Evolutionary conservation across 2,113 vertebrate genomes (phyloP), one percentile per base, ranked within the genome.

Genomic region (Catharus minimus): DNA sequence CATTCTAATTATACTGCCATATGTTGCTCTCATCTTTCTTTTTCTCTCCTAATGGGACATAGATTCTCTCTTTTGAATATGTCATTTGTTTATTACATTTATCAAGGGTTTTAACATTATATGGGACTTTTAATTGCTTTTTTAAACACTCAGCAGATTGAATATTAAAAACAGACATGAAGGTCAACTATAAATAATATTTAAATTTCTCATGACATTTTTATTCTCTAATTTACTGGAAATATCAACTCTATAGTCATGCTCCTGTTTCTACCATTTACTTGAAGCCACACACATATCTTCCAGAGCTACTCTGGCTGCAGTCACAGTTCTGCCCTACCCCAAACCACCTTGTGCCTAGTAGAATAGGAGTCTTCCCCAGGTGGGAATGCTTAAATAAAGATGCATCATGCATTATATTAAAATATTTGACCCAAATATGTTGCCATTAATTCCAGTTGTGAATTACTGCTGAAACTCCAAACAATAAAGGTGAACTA

Each of bases 1-100:
- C 85, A 86, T 66, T 92, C 81, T 96, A 96, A 97, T 97, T 97
- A 95, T 78, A 78, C 94, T 91, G 92, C 96, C 96, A 96, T 97
- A 97, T 97, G 95, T 93, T 97, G 85, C 88, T 95, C 75, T 97
- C 94, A 91, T 95, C 95, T 93, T 96, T 96, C 87, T 91, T 96
- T 77, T 95, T 95, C 89, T 93, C 68, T 89, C 92, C 91, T 97
- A 96, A 97, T 94, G 94, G 90, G 82, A 96, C 86, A 94, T 44
- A 94, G 87, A 95, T 84, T 94, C 94, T 84, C 89, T 93, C 89
- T 95, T 96, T 95, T 89, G 93, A 96, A 96, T 94, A 92, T 97
- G 92, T 95, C 93, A 96, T 86, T 96, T 95, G 89, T 94, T 95
- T 95, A 95, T 95, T 95, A 89, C 92, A 95, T 96, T 96, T 96